Evolutionary conservation across 1,140 invertebrate species (phyloP).

Genomic region (Chironomus tepperi): DNA sequence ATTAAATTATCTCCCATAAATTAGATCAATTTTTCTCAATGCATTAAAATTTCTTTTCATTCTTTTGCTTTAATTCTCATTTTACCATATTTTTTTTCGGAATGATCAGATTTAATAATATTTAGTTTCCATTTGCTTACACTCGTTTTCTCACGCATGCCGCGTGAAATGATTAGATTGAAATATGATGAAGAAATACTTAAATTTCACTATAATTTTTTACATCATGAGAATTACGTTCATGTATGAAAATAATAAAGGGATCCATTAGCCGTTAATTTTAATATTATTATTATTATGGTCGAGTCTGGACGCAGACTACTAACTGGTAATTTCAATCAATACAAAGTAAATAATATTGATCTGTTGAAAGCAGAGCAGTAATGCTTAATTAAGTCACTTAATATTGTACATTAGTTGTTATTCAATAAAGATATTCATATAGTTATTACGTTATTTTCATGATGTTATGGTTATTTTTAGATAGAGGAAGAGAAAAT

Average conservation of each 20-base stretch:
- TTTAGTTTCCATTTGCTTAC: neutral
- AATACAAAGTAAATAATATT: neutral
- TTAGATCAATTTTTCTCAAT: conserved; percentile 14
- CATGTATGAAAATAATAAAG: neutral
- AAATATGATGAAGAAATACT: neutral
- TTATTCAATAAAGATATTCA: too few species aligned
- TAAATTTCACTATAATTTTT: conserved; percentile 3
- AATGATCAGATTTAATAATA: conserved; percentile 2
- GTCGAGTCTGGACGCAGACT: too few species aligned
- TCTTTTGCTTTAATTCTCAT: too few species aligned
- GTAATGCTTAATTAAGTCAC: too few species aligned
- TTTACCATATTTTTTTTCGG: neutral
- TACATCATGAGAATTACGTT: too few species aligned
- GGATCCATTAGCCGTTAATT: neutral
- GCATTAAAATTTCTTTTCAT: neutral
- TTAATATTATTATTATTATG: too few species aligned
- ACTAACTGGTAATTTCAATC: neutral
- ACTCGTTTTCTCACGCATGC: neutral
- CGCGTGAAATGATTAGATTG: neutral
- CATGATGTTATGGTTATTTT: too few species aligned
- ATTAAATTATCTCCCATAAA: conserved; percentile 2
- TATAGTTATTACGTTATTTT: too few species aligned
- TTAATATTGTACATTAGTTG: too few species aligned
- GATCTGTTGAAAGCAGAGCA: too few species aligned
- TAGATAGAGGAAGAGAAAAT: too few species aligned